Evolutionary conservation across 2,113 vertebrate species (phyloP).

Genomic region (Poecile atricapillus): DNA sequence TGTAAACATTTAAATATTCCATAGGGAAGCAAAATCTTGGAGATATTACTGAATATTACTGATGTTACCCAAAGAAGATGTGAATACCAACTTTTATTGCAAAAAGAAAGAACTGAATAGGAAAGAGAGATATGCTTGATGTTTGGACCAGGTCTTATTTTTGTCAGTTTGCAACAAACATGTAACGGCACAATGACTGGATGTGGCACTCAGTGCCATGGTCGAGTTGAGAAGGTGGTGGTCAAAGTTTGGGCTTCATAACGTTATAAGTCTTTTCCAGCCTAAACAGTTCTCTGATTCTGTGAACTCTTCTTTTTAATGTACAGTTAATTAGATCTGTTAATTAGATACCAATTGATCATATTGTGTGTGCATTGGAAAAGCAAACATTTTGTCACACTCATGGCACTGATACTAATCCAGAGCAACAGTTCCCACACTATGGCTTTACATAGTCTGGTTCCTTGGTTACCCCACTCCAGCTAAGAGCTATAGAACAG

Average conservation of each 20-base stretch:
- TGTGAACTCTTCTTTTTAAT: neutral
- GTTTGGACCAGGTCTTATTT: neutral
- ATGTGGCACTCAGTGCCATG: neutral
- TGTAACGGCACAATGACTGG: neutral
- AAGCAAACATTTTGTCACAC: neutral
- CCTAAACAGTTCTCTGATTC: neutral
- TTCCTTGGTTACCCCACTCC: neutral
- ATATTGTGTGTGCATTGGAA: neutral
- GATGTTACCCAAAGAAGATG: neutral
- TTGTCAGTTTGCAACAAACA: neutral
- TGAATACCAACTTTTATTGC: neutral
- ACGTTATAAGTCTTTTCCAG: neutral
- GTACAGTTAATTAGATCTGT: neutral
- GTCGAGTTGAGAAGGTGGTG: neutral
- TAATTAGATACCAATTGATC: neutral
- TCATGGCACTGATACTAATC: neutral
- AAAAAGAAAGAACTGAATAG: neutral
- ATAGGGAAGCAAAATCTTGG: neutral
- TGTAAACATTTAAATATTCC: neutral
- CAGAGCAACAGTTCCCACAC: neutral
- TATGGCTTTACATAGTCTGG: fast-evolving
- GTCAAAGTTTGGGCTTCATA: neutral
- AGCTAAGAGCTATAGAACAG: neutral
- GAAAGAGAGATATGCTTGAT: neutral
- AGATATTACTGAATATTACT: neutral